These are phyloP conservation scores for Sacculina carcini DNA, from an alignment of 2,888 invertebrate genomes.

Conservation along the genomic window DNA sequence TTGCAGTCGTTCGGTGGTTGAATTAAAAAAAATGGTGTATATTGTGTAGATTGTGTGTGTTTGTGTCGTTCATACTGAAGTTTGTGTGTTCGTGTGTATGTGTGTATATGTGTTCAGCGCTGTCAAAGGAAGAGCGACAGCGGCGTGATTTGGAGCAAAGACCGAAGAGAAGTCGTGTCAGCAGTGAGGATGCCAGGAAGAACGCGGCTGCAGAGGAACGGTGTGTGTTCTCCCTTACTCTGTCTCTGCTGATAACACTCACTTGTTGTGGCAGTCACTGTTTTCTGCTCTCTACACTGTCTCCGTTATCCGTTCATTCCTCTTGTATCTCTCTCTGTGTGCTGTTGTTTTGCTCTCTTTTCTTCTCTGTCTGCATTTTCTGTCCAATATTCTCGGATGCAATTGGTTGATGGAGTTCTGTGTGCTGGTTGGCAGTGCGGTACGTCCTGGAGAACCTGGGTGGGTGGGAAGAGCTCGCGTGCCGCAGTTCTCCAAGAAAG, in stretches of 20 bases:
- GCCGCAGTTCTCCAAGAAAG: constrained; percentile 78
- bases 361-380: neutral
- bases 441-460: constrained; percentile 80
- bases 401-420: neutral
- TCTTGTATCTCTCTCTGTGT: neutral
- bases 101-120: neutral
- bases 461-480: constrained; percentile 87
- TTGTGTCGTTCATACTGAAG: neutral
- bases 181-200: constrained; percentile 15
- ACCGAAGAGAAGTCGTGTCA: constrained; percentile 26
- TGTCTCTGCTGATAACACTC: too few relatives aligned
- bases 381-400: neutral
- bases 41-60: neutral
- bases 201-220: neutral
- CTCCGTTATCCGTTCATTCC: neutral
- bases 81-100: too few relatives aligned
- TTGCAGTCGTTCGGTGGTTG: too few relatives aligned
- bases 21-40: too few relatives aligned
- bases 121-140: constrained; percentile 19
- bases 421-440: constrained; percentile 24
- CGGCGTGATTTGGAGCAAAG: constrained; percentile 73
- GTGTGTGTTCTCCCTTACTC: too few relatives aligned
- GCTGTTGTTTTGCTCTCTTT: neutral
- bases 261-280: too few relatives aligned
- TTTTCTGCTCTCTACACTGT: neutral